Evolutionary conservation across 2,113 vertebrate species (phyloP).

Genomic region (Pitta sordida): DNA sequence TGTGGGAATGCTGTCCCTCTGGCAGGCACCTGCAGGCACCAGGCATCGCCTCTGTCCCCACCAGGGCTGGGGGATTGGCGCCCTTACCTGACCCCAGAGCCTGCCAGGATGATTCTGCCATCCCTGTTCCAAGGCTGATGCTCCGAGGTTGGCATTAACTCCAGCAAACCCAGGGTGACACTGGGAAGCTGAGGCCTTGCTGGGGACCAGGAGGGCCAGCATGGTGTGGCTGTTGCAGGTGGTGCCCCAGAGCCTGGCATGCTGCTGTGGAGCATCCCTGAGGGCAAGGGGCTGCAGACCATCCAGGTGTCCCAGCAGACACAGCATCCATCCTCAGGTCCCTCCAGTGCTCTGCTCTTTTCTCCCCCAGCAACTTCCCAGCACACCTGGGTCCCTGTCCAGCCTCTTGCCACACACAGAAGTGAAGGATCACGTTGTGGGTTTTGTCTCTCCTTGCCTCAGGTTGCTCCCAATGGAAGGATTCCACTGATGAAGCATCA

Average conservation of each 20-base stretch:
- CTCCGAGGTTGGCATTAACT: neutral
- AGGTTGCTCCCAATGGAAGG: neutral
- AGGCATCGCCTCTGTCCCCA: neutral
- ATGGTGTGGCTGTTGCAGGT: fast-evolving
- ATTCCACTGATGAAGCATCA: fast-evolving
- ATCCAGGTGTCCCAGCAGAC: neutral
- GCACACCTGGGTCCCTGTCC: fast-evolving
- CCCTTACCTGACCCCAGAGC: fast-evolving
- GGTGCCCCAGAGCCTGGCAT: neutral
- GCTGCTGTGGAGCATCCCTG: neutral
- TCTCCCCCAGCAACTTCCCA: neutral
- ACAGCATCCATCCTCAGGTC: neutral
- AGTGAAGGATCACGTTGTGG: fast-evolving
- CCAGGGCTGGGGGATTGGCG: fast-evolving
- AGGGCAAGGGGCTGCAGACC: neutral
- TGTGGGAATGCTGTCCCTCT: neutral
- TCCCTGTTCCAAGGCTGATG: neutral
- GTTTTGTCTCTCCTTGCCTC: neutral
- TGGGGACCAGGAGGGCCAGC: neutral
- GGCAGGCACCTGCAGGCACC: neutral
- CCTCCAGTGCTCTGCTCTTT: neutral
- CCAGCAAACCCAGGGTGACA: neutral
- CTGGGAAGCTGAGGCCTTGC: neutral
- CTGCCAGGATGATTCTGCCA: neutral
- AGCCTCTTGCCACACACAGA: neutral